Evolutionary conservation across 2,888 invertebrate genomes (phyloP).

Genomic region (Rhamphomyia laevipes): DNA sequence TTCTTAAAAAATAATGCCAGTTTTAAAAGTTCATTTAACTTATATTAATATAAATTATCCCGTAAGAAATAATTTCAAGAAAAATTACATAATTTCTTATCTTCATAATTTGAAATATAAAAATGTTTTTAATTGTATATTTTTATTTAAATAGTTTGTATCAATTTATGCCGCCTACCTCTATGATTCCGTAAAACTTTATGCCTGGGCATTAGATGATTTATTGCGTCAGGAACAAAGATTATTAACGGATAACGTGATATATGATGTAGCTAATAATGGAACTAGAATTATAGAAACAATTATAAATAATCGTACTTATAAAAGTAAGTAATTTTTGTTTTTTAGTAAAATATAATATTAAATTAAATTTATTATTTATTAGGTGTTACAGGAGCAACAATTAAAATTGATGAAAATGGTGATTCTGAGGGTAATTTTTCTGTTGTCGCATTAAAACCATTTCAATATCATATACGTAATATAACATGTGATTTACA

Average conservation of each 20-base stretch:
- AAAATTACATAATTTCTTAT: no score
- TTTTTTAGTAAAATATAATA: neutral
- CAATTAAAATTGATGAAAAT: constrained; percentile 78
- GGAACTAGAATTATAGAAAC: constrained; percentile 78
- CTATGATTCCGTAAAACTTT: constrained; percentile 88
- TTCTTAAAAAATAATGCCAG: no score
- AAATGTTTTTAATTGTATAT: constrained; percentile 10
- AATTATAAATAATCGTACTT: constrained; percentile 73
- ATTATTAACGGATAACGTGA: constrained; percentile 46
- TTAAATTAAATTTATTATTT: constrained; percentile 7
- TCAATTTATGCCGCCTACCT: constrained; percentile 87
- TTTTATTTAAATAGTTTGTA: constrained; percentile 52
- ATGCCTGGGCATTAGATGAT: constrained; percentile 73
- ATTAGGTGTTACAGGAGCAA: constrained; percentile 86
- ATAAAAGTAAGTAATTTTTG: constrained; percentile 59
- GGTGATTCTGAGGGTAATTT: constrained; percentile 98
- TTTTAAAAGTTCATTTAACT: no score
- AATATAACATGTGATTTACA: constrained; percentile 61
- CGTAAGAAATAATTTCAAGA: no score
- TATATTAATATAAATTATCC: no score
- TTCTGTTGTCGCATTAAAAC: constrained; percentile 76
- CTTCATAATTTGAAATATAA: no score
- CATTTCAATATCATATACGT: constrained; percentile 34
- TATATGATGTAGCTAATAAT: constrained; percentile 62
- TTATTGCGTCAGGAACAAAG: constrained; percentile 48